phyloP scores from a whole-genome alignment of 2,797 vertebrate genomes.

The Staurois parvus region DNA sequence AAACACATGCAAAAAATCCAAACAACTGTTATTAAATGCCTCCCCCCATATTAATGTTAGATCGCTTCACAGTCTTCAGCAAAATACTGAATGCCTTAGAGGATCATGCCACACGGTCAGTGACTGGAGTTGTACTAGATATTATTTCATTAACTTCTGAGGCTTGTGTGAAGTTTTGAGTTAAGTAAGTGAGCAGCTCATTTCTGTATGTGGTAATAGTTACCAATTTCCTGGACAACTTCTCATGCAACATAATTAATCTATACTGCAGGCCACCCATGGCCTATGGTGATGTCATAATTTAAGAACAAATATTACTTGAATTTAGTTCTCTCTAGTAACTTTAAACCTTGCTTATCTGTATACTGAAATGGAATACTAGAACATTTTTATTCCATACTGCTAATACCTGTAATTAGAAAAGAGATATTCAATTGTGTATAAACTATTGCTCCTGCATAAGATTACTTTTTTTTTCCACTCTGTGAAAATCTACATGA shows the following conservation, averaged over 20 bases:
- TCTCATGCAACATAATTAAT: neutral
- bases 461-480: no score
- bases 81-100: neutral
- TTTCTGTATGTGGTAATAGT: neutral
- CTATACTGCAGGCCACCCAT: neutral
- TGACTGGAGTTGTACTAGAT: no score
- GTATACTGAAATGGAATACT: no score
- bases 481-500: no score
- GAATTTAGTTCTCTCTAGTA: no score
- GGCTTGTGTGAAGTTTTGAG: no score
- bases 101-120: neutral
- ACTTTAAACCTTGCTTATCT: no score
- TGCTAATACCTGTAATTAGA: no score
- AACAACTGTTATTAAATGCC: neutral
- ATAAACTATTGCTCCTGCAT: no score
- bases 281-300: neutral
- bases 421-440: no score
- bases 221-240: neutral
- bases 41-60: neutral
- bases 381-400: no score
- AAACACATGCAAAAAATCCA: conserved; percentile 40
- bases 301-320: neutral
- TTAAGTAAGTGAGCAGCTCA: neutral
- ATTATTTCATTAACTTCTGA: no score
- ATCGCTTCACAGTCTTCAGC: neutral